A percentile compares a stretch with the other conserved stretches of the same genome.
Conservation (phyloP, 2,888 invertebrate species). For the Caenorhabditis angaria region DNA sequence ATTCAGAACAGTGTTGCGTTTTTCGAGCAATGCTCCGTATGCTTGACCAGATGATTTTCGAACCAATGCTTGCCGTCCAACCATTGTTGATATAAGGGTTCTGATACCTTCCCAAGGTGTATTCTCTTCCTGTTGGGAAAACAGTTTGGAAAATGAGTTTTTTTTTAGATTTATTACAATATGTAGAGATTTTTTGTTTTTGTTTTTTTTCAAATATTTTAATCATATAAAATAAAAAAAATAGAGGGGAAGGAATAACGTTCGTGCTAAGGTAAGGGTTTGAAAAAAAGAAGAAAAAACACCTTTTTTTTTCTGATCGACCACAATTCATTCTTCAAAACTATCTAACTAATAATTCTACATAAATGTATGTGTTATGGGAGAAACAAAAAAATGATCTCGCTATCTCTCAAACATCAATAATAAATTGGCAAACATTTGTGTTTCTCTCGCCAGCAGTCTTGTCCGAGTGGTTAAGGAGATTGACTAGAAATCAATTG, state of each 20-base stretch:
- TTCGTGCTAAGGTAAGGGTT: background rate
- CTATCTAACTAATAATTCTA: background rate
- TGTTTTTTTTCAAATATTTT: slow-evolving; percentile 9
- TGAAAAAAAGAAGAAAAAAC: background rate
- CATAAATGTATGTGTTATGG: background rate
- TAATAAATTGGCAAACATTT: background rate
- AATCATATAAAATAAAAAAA: background rate
- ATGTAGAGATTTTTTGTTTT: slow-evolving; percentile 16
- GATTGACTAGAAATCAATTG: slow-evolving; percentile 72
- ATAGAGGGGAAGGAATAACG: background rate
- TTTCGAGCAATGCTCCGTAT: slow-evolving; percentile 61
- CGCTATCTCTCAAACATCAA: background rate
- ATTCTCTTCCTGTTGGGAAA: slow-evolving; percentile 57
- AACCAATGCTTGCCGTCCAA: slow-evolving; percentile 64
- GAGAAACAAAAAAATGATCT: background rate
- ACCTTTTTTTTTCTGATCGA: background rate
- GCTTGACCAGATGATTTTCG: slow-evolving; percentile 68
- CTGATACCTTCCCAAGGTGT: slow-evolving; percentile 70
- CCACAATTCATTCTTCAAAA: background rate
- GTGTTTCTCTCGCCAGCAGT: slow-evolving; percentile 40
- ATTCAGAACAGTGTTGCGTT: slow-evolving; percentile 62
- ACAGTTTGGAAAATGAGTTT: slow-evolving; percentile 9
- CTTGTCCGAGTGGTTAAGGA: slow-evolving; percentile 72
- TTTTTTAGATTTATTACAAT: too few relatives aligned
- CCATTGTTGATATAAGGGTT: slow-evolving; percentile 68